phyloP scores from a whole-genome alignment of 2,113 vertebrate species.

The Brevimyrus niger region DNA sequence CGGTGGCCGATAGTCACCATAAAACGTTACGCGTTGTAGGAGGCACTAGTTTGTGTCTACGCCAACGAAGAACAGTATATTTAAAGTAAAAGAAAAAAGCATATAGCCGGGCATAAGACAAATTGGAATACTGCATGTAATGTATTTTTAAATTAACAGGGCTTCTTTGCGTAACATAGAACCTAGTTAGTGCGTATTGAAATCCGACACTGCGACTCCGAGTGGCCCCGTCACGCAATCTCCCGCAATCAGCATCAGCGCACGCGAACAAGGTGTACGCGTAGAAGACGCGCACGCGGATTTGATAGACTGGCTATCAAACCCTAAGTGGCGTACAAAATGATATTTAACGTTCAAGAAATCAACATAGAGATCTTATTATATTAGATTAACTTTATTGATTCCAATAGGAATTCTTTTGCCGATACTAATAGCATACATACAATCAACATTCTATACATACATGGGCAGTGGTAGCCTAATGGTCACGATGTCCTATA shows the following conservation, averaged over 20 bases:
- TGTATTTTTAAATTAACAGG: not conserved
- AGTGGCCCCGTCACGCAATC: not conserved
- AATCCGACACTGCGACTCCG: not conserved
- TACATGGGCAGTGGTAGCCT: too few species aligned
- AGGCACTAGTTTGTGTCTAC: too few species aligned
- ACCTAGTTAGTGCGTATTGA: not conserved
- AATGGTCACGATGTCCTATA: too few species aligned
- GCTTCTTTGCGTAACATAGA: not conserved
- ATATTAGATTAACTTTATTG: not conserved
- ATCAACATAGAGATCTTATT: not conserved
- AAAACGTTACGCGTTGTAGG: not conserved
- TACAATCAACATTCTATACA: too few species aligned
- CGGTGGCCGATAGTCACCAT: not conserved
- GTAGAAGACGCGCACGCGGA: too few species aligned
- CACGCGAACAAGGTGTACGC: too few species aligned
- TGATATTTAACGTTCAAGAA: not conserved
- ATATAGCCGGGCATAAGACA: not conserved
- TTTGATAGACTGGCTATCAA: conserved; percentile 36
- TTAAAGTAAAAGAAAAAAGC: not conserved
- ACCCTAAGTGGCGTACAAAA: not conserved
- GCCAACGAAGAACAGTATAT: not conserved
- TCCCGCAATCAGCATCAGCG: not conserved
- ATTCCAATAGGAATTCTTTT: not conserved
- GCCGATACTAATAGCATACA: not conserved
- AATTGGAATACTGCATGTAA: not conserved